Evolutionary conservation across 2,888 invertebrate species (phyloP), one percentile per base, ranked within the genome.

Genomic region (Holacanthella duospinosa): DNA sequence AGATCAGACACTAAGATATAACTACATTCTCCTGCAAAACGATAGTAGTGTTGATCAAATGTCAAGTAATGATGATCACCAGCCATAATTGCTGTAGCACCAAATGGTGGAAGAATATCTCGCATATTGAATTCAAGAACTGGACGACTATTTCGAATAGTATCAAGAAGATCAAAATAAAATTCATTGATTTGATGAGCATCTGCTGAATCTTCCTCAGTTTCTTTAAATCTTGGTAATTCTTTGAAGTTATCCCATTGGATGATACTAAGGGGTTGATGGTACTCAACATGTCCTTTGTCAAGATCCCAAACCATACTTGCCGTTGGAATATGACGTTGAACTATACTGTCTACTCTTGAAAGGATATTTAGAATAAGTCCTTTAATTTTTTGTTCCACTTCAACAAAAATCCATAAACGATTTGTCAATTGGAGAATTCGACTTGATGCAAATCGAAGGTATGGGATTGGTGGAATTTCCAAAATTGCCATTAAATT

Each of bases 1-100:
- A 80, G 77, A 73, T 82, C 81, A 25, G 77, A 74, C 2, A 78
- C 78, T 28, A 81, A 74, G 1, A 81, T 74, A 69, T 80, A 80
- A 68, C 78, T 80, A 75, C 81, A 81, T 53, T 76, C 76, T 19
- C 79, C 80, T 26, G 77, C 75, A 69, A 80, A 80, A 59, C 79
- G 76, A 73, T 76, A 80, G 70, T 78, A 77, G 56, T 74, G 74
- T 54, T 77, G 76, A 74, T 81, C 81, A 73, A 81, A 81, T 1
- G 81, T 81, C 65, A 78, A 76, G 74, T 76, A 78, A 69, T 80
- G 79, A 65, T 79, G 76, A 60, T 75, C 76, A 19, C 80, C 80
- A 63, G 77, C 75, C 56, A 81, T 72, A 43, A 77, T 74, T 16
- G 79, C 81, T 24, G 74, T 73, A 4, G 74, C 71, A n/a, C 73